Evolutionary conservation across 2,113 vertebrate genomes (phyloP).

Genomic region (Leptobrachium ailaonicum): DNA sequence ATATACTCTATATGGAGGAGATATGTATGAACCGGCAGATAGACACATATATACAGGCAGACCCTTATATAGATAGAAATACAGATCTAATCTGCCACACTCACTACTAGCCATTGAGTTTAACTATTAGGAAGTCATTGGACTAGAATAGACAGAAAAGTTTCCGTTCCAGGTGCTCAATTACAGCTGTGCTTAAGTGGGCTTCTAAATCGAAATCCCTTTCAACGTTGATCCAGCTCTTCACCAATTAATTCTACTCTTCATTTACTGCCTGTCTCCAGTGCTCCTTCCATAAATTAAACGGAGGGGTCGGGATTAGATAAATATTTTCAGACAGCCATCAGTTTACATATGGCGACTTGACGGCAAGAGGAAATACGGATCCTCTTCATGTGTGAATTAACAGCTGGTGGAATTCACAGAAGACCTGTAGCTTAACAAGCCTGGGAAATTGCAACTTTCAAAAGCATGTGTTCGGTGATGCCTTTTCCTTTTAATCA

Average conservation of each 20-base stretch:
- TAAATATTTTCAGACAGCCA: conserved; percentile 26
- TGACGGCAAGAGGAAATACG: conserved; percentile 2
- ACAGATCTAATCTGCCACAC: no score
- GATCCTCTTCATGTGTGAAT: background rate
- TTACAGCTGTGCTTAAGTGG: no score
- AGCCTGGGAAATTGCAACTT: background rate
- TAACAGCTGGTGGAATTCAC: conserved; percentile 29
- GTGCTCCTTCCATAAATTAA: background rate
- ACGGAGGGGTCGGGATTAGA: conserved; percentile 16
- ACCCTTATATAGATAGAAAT: no score
- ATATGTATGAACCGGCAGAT: no score
- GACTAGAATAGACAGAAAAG: no score
- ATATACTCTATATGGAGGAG: no score
- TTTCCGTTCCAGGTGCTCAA: no score
- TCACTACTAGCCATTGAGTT: no score
- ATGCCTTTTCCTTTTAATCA: conserved; percentile 27
- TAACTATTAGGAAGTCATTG: no score
- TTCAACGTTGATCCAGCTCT: background rate
- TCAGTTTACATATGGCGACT: background rate
- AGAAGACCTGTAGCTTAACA: conserved; percentile 4
- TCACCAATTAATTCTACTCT: background rate
- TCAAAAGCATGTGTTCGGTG: conserved; percentile 1
- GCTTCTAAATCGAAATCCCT: background rate
- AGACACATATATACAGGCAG: no score
- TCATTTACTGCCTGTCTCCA: background rate